Conservation (phyloP, 2,113 vertebrate species). For the Acinonyx jubatus region DNA sequence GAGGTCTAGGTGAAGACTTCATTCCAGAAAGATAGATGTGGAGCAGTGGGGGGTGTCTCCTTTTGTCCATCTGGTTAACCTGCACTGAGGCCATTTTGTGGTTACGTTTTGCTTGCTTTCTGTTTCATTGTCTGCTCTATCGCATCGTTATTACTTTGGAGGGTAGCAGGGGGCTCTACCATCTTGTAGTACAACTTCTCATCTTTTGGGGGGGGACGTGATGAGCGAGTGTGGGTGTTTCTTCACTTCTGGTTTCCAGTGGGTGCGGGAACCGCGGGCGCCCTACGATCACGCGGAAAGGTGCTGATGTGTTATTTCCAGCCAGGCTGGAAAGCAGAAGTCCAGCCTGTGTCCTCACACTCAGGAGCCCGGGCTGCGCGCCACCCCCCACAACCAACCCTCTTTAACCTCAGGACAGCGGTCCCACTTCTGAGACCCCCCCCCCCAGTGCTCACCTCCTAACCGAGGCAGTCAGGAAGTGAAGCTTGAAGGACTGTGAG, state of each 20-base stretch:
- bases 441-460: fast-evolving
- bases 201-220: background rate
- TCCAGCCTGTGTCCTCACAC: background rate
- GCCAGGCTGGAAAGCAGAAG: constrained; percentile 36
- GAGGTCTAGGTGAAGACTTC: background rate
- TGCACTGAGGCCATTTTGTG: background rate
- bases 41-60: fast-evolving
- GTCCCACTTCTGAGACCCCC: background rate
- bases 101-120: background rate
- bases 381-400: background rate
- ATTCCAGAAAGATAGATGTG: background rate
- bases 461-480: fast-evolving
- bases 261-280: background rate
- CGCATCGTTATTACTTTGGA: background rate
- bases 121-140: background rate
- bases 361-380: background rate
- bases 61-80: background rate
- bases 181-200: fast-evolving
- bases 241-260: constrained; percentile 16
- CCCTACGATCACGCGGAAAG: background rate
- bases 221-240: background rate
- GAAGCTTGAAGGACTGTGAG: fast-evolving
- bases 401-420: background rate
- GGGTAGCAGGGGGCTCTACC: no score
- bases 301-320: constrained; percentile 40